Percentiles rank a stretch among this genome's conserved stretches.
Conservation (phyloP, 1,140 invertebrate genomes). For the Psilanteris sp. region DNA sequence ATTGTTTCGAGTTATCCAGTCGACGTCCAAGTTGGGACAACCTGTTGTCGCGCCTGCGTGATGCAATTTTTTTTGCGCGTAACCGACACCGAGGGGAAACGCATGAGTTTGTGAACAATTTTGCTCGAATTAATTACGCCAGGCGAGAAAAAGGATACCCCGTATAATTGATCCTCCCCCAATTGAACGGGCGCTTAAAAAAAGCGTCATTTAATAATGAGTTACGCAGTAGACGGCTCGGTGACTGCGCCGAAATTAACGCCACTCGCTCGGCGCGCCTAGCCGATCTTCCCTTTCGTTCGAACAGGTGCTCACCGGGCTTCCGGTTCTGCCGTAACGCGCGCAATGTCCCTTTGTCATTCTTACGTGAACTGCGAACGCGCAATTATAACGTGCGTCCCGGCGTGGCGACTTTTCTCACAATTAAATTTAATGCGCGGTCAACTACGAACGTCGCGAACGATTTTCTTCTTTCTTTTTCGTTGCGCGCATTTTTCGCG, state of each 20-base stretch:
- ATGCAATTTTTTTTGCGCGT: too few relatives aligned
- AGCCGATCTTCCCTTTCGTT: constrained; percentile 14
- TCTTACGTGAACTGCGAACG: constrained; percentile 31
- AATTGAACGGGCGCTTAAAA: constrained; percentile 24
- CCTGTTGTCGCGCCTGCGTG: too few relatives aligned
- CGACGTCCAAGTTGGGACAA: too few relatives aligned
- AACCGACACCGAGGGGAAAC: constrained; percentile 1
- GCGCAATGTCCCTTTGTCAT: constrained; percentile 51
- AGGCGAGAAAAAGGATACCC: constrained; percentile 37
- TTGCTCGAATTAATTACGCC: constrained; percentile 34
- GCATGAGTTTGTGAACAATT: constrained; percentile 15
- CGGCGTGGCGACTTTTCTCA: constrained; percentile 27
- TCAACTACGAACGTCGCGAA: constrained; percentile 35
- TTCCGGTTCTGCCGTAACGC: constrained; percentile 45
- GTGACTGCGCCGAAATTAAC: constrained; percentile 44
- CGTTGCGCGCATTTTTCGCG: too few relatives aligned
- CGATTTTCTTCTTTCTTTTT: constrained; percentile 23
- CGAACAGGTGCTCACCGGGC: constrained; percentile 51
- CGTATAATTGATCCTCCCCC: constrained; percentile 41
- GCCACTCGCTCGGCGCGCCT: constrained; percentile 13
- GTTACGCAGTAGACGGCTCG: constrained; percentile 1
- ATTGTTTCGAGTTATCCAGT: too few relatives aligned
- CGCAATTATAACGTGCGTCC: constrained; percentile 34
- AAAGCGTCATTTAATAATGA: constrained; percentile 27
- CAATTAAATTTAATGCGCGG: constrained; percentile 46